Percentiles rank a stretch among this genome's conserved stretches.
Conservation (phyloP, 2,888 invertebrate species). For the Pogonocherus hispidulus region DNA sequence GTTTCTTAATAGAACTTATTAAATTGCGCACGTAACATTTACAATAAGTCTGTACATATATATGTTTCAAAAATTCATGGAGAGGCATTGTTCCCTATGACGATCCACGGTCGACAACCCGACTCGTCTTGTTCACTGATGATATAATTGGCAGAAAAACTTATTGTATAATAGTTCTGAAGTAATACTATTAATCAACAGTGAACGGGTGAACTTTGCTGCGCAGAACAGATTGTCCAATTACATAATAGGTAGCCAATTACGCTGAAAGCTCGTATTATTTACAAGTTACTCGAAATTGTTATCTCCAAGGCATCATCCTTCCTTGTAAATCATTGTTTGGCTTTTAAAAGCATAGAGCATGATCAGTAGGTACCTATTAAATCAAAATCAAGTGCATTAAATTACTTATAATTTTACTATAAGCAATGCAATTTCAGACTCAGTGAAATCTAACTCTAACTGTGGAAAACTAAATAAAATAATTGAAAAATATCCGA, state of each 20-base stretch:
- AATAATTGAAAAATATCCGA: too few species aligned
- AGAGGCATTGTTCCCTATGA: too few species aligned
- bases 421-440: too few species aligned
- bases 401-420: too few species aligned
- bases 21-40: too few species aligned
- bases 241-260: slow-evolving; percentile 62
- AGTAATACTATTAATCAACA: slow-evolving; percentile 38
- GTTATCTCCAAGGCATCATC: slow-evolving; percentile 53
- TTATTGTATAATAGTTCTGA: slow-evolving; percentile 21
- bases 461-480: too few species aligned
- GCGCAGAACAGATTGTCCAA: slow-evolving; percentile 53
- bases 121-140: neutral
- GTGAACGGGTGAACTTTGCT: slow-evolving; percentile 39
- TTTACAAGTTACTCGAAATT: slow-evolving; percentile 57
- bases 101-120: neutral
- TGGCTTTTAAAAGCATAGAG: neutral
- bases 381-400: too few species aligned
- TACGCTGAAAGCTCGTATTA: slow-evolving; percentile 56
- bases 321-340: slow-evolving; percentile 22
- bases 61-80: too few species aligned
- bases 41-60: too few species aligned
- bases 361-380: too few species aligned
- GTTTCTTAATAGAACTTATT: too few species aligned
- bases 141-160: slow-evolving; percentile 15
- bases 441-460: too few species aligned